Conservation (phyloP, 2,888 invertebrate species). For the Latheticus oryzae region DNA sequence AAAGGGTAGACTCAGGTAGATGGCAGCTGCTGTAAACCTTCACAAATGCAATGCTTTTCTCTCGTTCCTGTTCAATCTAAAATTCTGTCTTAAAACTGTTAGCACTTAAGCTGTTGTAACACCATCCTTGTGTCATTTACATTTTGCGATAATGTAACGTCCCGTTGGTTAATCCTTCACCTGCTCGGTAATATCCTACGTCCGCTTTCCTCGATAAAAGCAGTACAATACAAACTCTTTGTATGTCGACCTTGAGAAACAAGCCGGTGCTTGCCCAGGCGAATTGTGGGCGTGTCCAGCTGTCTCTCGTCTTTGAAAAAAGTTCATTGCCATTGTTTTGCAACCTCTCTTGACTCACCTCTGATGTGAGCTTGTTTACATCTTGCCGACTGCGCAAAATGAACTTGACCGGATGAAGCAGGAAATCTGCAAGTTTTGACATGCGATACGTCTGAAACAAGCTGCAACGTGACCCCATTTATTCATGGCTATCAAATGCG, state of each 20-base stretch:
- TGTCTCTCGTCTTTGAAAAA: constrained; percentile 36
- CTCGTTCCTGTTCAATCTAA: no score
- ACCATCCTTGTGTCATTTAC: no score
- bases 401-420: constrained; percentile 28
- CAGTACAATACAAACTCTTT: constrained; percentile 27
- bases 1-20: no score
- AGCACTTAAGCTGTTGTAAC: background rate
- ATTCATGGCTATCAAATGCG: no score
- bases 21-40: no score
- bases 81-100: no score
- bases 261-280: constrained; percentile 33
- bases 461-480: no score
- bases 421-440: no score
- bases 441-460: no score
- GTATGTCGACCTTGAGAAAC: constrained; percentile 31
- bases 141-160: constrained; percentile 2
- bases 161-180: constrained; percentile 14
- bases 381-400: constrained; percentile 13
- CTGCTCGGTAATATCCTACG: constrained; percentile 10
- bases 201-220: constrained; percentile 25
- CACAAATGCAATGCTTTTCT: no score
- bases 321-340: constrained; percentile 47
- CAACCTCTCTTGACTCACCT: constrained; percentile 36
- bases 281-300: constrained; percentile 37
- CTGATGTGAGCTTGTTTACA: constrained; percentile 26